Evolutionary conservation across 2,113 vertebrate genomes (phyloP), one percentile per base, ranked within the genome.

Genomic region (Anthoscopus minutus): DNA sequence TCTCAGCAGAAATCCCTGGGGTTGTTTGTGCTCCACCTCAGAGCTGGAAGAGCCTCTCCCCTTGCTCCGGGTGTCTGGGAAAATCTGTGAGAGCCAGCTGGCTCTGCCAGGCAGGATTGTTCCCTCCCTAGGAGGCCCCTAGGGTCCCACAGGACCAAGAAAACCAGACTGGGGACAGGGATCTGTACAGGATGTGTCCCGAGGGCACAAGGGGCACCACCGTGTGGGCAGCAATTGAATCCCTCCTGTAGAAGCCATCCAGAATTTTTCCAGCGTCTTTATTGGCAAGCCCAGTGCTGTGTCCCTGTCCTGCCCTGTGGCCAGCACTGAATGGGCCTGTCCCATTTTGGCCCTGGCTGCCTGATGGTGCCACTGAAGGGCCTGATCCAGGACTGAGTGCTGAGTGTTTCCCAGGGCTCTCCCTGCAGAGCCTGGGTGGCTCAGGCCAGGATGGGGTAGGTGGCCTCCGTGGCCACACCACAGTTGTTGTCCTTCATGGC

Each of bases 401-500:
- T 0, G 5, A 28, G 38, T 24, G 22, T 27, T 1, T 0, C 80
- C 9, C 4, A 47, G 60, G 28, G 64, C 48, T 85, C 15, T 62
- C 31, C 56, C 61, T 1, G 1, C 48, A 25, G 57, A 30, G 15
- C 48, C 2, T 1, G 22, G 40, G 37, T 31, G 86, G 20, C 58
- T 97, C 81, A 97, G 58, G 93, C 94, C 88, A 97, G 81, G 8
- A 98, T 98, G 28, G 98, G 98, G 54, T 97, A 98, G 7, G 98
- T 98, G 57, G 99, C 98, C 22, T 98, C 98, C 1, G 98, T 98
- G 78, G 98, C 88, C 65, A 99, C 98, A 0, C 98, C 98, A 1
- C 98, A 99, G 94, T 98, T 98, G 94, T 98, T 99, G 83, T 98
- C 98, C 86, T 98, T 98, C 98, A 98, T 98, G 56, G 98, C 98